phyloP scores from a whole-genome alignment of 2,797 vertebrate genomes.

The Threskiornis aethiopicus region DNA sequence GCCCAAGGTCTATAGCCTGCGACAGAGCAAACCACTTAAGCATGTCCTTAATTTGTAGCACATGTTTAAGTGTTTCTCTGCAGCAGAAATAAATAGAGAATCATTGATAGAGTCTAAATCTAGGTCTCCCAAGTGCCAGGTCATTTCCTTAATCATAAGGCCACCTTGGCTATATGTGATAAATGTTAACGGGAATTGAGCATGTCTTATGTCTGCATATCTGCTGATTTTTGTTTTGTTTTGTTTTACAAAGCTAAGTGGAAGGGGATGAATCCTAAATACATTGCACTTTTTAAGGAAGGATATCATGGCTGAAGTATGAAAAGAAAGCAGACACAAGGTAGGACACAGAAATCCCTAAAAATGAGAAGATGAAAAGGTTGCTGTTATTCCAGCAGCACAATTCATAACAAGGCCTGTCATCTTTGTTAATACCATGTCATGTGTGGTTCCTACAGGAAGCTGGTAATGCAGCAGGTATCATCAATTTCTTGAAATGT shows the following conservation, averaged over 20 bases:
- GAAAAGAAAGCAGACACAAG: not conserved
- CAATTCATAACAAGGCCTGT: not conserved
- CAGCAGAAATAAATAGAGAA: constrained; percentile 12
- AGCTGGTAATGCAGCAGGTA: not conserved
- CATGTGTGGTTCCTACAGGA: not conserved
- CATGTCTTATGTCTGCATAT: not conserved
- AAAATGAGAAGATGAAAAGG: not conserved
- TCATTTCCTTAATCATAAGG: constrained; percentile 13
- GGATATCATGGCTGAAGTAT: not conserved
- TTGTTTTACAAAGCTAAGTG: not conserved
- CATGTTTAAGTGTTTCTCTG: constrained; percentile 18
- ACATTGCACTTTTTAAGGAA: not conserved
- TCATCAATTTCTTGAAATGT: not conserved
- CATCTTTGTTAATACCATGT: not conserved
- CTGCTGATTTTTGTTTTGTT: not conserved
- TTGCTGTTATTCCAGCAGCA: not conserved
- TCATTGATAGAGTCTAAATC: not conserved
- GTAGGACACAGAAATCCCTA: not conserved
- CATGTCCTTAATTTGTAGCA: constrained; percentile 23
- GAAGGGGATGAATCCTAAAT: not conserved
- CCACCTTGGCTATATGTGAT: not conserved
- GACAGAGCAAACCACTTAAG: constrained; percentile 29
- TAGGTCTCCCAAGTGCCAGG: not conserved
- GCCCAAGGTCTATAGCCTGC: not conserved
- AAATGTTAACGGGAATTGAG: not conserved